Percentiles rank a stretch among this genome's conserved stretches.
These are phyloP conservation scores for Pararge aegeria DNA, from an alignment of 1,140 invertebrate genomes.

Conservation along the genomic window DNA sequence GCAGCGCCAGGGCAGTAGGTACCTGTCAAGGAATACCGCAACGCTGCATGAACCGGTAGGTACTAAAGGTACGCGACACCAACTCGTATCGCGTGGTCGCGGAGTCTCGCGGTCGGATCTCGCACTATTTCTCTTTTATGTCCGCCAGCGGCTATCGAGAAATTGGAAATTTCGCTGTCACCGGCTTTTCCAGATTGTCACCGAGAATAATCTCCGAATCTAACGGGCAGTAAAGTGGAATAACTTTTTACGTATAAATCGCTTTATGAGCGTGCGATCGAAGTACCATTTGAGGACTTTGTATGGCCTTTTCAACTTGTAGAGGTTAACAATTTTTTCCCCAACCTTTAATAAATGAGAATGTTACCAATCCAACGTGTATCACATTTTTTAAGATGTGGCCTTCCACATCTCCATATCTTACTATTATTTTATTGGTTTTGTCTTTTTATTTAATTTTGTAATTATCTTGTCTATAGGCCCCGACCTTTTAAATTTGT, in stretches of 20 bases:
- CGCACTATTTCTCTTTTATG: slow-evolving; percentile 32
- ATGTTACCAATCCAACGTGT: too few relatives aligned
- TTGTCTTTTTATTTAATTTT: too few relatives aligned
- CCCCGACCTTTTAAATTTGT: too few relatives aligned
- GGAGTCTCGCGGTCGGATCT: background rate
- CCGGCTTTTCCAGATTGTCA: slow-evolving; percentile 41
- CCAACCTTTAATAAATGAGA: background rate
- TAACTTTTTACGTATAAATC: slow-evolving; percentile 36
- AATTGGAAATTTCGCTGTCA: slow-evolving; percentile 40
- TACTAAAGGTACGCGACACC: too few relatives aligned
- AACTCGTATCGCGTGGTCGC: too few relatives aligned
- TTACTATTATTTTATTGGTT: too few relatives aligned
- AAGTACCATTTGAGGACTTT: background rate
- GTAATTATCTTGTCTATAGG: too few relatives aligned
- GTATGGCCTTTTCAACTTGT: background rate
- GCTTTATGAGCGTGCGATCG: background rate
- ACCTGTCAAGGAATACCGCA: too few relatives aligned
- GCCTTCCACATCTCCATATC: too few relatives aligned
- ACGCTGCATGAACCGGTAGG: too few relatives aligned
- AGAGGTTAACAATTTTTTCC: slow-evolving; percentile 5
- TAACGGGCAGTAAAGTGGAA: slow-evolving; percentile 52
- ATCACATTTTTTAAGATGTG: too few relatives aligned
- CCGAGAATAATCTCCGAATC: slow-evolving; percentile 44
- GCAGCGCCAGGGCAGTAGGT: too few relatives aligned
- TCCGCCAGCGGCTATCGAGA: slow-evolving; percentile 36